Evolutionary conservation across 35 echinoderm and acorn worm species (phyloP), one percentile per base, ranked within the genome.

Genomic region (Ophioderma brevispina): DNA sequence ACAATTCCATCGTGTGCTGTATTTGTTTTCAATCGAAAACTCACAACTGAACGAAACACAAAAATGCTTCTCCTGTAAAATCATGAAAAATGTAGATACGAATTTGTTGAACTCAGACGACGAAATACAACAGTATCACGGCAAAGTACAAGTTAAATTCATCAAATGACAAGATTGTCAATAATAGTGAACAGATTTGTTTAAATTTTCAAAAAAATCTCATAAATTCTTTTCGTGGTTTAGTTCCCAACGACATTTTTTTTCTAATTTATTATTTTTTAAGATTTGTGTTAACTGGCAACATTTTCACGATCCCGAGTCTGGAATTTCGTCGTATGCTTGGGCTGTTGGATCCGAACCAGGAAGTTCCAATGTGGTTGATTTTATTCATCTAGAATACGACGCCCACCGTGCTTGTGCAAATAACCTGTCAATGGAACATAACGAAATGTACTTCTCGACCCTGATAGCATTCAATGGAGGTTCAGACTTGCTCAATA

Each of bases 261-360:
- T n/a, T n/a, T n/a, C n/a, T n/a, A n/a, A n/a, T n/a, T n/a, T n/a
- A n/a, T n/a, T 80, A 80, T 52, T 87, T 87, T 0, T 18, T 23
- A 1, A 90, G 79, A 75, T 82, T 39, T 90, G 89, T 83, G 89
- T 35, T 32, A 90, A 84, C 55, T 90, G 89, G 89, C 15, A 82
- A 46, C 39, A 90, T 35, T 90, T 81, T 46, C 37, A 33, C 42
- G 89, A 90, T 39, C 46, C 46, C 4, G 79, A 90, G 42, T 75
- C 78, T 1, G 89, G 89, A 14, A 90, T 90, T 76, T 64, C 33
- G 55, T 64, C 46, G 0, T 90, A 90, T 42, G n/a, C 39, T 0
- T 90, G 79, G 89, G 79, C 39, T 28, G 49, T 90, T 38, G 89
- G 89, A 28, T 75, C 89, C 52, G 34, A 34, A 36, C 89, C 89